Conservation (phyloP, 2,113 vertebrate species). For the Gasterosteus nipponicus region DNA sequence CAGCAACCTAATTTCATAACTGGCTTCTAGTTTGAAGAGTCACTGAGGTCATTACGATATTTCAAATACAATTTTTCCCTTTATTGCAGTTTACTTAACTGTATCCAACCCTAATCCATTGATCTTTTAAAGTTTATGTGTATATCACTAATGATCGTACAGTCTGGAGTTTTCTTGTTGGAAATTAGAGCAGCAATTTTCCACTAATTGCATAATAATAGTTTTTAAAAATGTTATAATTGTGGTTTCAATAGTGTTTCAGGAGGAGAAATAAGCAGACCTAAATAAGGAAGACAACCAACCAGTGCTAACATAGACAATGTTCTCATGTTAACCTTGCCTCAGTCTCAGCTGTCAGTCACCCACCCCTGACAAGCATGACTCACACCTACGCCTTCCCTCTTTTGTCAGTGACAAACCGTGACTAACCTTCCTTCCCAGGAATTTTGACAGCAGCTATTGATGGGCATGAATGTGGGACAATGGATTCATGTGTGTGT, state of each 20-base stretch:
- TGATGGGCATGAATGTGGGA: slow-evolving; percentile 45
- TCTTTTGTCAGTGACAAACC: slow-evolving; percentile 53
- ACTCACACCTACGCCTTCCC: slow-evolving; percentile 49
- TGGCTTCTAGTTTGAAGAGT: slow-evolving; percentile 7
- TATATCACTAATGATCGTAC: slow-evolving; percentile 32
- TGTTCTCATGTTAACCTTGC: slow-evolving; percentile 65
- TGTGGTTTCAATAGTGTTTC: neutral
- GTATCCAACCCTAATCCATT: slow-evolving; percentile 21
- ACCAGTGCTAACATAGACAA: neutral
- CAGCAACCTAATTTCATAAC: slow-evolving; percentile 28
- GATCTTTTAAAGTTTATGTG: slow-evolving; percentile 33
- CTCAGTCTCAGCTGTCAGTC: slow-evolving; percentile 68
- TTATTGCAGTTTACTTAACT: slow-evolving; percentile 7
- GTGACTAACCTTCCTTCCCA: slow-evolving; percentile 66
- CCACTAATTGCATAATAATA: slow-evolving; percentile 12
- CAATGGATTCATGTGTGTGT: slow-evolving; percentile 20
- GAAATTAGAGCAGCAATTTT: slow-evolving; percentile 29
- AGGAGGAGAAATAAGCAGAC: slow-evolving; percentile 6
- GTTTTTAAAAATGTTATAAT: slow-evolving; percentile 13
- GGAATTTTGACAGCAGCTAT: slow-evolving; percentile 47
- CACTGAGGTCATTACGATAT: slow-evolving; percentile 26
- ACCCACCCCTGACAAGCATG: slow-evolving; percentile 58
- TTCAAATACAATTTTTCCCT: slow-evolving; percentile 7
- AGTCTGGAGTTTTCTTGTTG: slow-evolving; percentile 18
- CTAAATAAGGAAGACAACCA: slow-evolving; percentile 6